Conservation (phyloP, 2,797 vertebrate genomes). For the Melopsittacus undulatus region DNA sequence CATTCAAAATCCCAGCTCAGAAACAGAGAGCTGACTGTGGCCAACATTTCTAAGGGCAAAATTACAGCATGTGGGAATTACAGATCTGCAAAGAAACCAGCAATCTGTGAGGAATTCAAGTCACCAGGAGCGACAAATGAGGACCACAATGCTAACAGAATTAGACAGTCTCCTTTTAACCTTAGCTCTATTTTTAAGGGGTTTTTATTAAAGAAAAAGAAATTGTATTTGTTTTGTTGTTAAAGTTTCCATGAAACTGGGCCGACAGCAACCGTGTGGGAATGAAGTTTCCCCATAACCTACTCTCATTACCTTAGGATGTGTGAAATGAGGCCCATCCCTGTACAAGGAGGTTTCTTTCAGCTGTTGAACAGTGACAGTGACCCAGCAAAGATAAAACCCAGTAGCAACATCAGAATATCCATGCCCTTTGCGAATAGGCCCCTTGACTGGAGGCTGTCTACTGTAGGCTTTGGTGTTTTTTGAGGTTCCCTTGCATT, state of each 20-base stretch:
- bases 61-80: conserved; percentile 72
- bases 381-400: neutral
- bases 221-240: conserved; percentile 20
- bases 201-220: neutral
- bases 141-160: conserved; percentile 62
- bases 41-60: conserved; percentile 62
- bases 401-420: neutral
- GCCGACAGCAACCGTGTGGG: neutral
- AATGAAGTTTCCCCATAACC: neutral
- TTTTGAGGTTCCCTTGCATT: neutral
- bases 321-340: neutral
- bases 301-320: neutral
- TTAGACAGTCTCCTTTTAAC: conserved; percentile 67
- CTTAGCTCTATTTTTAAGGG: conserved; percentile 53
- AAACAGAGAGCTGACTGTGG: conserved; percentile 11
- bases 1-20: conserved; percentile 1
- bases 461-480: neutral
- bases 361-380: neutral
- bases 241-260: conserved; percentile 47
- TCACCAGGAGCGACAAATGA: conserved; percentile 68
- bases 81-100: conserved; percentile 71
- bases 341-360: neutral
- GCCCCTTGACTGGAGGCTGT: neutral
- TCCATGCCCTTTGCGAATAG: neutral
- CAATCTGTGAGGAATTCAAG: conserved; percentile 75